Conservation (phyloP, 2,797 vertebrate genomes). For the Remorina albescens region DNA sequence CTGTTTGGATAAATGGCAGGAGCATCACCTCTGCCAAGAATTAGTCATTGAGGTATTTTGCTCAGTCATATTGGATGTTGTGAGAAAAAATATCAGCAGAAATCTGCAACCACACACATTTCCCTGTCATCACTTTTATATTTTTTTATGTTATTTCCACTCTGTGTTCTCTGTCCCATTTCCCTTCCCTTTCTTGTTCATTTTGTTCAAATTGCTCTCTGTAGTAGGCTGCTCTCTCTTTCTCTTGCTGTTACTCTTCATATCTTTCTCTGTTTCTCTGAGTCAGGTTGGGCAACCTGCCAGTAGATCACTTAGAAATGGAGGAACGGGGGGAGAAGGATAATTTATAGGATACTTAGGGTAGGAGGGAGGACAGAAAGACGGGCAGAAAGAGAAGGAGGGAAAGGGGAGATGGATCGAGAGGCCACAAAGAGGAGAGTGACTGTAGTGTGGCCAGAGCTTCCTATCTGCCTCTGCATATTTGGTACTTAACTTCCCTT, state of each 20-base stretch:
- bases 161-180: constrained; percentile 3
- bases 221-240: constrained; percentile 8
- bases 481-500: constrained; percentile 51
- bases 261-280: constrained; percentile 30
- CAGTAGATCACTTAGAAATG: constrained; percentile 81
- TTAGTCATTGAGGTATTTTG: constrained; percentile 47
- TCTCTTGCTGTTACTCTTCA: constrained; percentile 32
- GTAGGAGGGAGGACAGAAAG: constrained; percentile 10
- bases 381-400: constrained; percentile 6
- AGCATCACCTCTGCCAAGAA: constrained; percentile 20
- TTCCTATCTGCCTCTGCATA: constrained; percentile 61
- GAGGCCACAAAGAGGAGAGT: constrained; percentile 31
- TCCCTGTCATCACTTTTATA: constrained; percentile 37
- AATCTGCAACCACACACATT: constrained; percentile 49
- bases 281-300: constrained; percentile 72
- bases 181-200: constrained; percentile 17
- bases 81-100: constrained; percentile 29
- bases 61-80: constrained; percentile 36
- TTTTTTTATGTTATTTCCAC: constrained; percentile 15
- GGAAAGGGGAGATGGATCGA: constrained; percentile 17
- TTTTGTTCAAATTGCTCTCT: constrained; percentile 39
- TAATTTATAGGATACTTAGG: constrained; percentile 70
- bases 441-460: constrained; percentile 62
- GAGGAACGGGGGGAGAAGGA: constrained; percentile 43
- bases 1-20: constrained; percentile 32